phyloP scores from a whole-genome alignment of 1,140 invertebrate species.

The Cherax quadricarinatus region DNA sequence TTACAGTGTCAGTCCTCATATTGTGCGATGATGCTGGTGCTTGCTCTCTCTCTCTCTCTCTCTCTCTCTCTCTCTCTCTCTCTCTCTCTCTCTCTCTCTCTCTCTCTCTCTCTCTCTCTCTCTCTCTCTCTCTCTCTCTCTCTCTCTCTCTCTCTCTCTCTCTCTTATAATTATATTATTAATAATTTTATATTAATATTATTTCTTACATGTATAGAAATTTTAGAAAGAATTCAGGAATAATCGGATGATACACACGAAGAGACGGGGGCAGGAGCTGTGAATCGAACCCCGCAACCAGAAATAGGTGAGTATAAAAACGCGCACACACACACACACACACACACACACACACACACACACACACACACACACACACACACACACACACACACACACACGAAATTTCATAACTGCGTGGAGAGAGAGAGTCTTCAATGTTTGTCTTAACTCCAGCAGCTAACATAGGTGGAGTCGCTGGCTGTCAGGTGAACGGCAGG shows the following conservation, averaged over 20 bases:
- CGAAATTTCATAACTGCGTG: constrained; percentile 58
- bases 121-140: neutral
- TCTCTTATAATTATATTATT: too few relatives aligned
- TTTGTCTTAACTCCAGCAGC: constrained; percentile 32
- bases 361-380: neutral
- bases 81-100: neutral
- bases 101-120: neutral
- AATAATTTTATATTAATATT: too few relatives aligned
- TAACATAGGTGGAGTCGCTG: constrained; percentile 45
- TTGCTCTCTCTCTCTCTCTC: too few relatives aligned
- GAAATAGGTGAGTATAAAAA: too few relatives aligned
- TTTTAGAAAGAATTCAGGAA: too few relatives aligned
- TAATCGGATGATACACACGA: too few relatives aligned
- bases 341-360: neutral
- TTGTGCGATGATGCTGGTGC: too few relatives aligned
- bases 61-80: neutral
- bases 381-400: neutral
- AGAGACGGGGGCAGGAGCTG: too few relatives aligned
- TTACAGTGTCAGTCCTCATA: too few relatives aligned
- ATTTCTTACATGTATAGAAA: too few relatives aligned
- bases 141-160: too few relatives aligned
- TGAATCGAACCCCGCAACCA: neutral
- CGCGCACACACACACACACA: too few relatives aligned
- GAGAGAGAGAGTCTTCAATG: constrained; percentile 13
- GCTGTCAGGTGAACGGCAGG: constrained; percentile 52